Conservation (phyloP, 2,797 vertebrate genomes). For the Micropoecilia bifurca region DNA sequence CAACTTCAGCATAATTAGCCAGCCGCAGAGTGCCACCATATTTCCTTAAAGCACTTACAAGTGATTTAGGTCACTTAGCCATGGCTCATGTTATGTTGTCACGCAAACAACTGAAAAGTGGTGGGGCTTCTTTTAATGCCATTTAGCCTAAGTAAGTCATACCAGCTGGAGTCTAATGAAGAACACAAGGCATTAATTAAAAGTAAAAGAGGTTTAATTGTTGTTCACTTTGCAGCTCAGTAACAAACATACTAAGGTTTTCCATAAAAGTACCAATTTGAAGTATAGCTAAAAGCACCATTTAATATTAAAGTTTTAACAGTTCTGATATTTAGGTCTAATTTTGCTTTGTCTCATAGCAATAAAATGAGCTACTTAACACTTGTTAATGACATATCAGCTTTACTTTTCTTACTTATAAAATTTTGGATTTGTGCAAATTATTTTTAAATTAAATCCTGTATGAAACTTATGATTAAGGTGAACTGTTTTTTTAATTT, state of each 20-base stretch:
- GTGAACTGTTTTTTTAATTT: background rate
- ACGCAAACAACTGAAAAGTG: background rate
- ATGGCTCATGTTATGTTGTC: background rate
- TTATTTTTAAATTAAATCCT: background rate
- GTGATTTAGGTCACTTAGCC: background rate
- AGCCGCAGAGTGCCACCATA: background rate
- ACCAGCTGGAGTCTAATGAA: background rate
- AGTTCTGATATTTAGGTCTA: background rate
- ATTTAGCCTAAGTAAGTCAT: background rate
- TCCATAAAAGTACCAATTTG: background rate
- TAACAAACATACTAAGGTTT: background rate
- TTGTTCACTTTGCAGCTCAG: background rate
- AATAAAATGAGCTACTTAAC: background rate
- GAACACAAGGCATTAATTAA: background rate
- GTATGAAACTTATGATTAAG: background rate
- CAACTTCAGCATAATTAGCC: background rate
- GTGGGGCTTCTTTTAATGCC: background rate
- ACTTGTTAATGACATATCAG: background rate
- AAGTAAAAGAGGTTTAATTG: slow-evolving; percentile 1
- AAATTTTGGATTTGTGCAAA: background rate
- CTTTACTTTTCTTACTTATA: background rate
- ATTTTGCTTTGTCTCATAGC: background rate
- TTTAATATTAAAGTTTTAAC: background rate
- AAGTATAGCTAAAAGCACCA: background rate
- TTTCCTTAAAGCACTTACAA: background rate